Evolutionary conservation across 1,140 invertebrate species (phyloP).

Genomic region (Euura saliciscinereae): DNA sequence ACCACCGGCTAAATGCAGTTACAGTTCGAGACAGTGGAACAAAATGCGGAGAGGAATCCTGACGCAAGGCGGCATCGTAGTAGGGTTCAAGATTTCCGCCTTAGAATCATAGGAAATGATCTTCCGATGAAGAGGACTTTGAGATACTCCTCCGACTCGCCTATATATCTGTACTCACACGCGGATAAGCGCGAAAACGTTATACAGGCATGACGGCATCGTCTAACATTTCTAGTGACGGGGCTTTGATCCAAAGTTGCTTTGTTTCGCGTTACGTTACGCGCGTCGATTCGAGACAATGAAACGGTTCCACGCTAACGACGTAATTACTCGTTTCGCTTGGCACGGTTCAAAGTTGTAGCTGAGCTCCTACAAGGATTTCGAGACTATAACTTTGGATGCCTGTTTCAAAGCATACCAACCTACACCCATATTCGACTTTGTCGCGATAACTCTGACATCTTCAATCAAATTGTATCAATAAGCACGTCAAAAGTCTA

Average conservation of each 20-base stretch:
- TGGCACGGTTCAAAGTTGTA: background rate
- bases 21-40: background rate
- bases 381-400: too few relatives aligned
- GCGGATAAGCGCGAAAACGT: too few relatives aligned
- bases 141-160: too few relatives aligned
- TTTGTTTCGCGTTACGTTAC: slow-evolving; percentile 7
- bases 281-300: background rate
- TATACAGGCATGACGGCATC: too few relatives aligned
- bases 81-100: background rate
- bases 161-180: too few relatives aligned
- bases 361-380: background rate
- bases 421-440: too few relatives aligned
- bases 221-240: background rate
- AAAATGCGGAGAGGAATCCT: background rate
- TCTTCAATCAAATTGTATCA: too few relatives aligned
- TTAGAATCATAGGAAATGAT: background rate
- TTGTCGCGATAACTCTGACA: too few relatives aligned
- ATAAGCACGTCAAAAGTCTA: too few relatives aligned
- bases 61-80: background rate
- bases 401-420: too few relatives aligned
- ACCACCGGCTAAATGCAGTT: slow-evolving; percentile 4
- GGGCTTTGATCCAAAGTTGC: background rate
- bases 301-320: slow-evolving; percentile 2
- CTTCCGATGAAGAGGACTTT: background rate
- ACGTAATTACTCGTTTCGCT: slow-evolving; percentile 5